Percentiles rank a stretch among this genome's conserved stretches.
phyloP scores from a whole-genome alignment of 1,140 invertebrate genomes.

The Panulirus ornatus region DNA sequence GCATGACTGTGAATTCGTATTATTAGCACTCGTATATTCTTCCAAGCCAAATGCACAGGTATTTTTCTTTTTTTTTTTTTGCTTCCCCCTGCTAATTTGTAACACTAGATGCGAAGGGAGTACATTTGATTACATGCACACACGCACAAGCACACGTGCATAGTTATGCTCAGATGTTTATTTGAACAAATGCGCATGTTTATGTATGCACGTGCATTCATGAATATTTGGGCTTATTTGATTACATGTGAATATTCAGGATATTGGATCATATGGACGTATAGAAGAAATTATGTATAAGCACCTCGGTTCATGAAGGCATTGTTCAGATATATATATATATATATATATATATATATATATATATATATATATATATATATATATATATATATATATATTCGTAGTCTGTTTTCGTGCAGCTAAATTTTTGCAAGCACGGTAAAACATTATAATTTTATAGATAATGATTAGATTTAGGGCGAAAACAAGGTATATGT shows the following conservation, averaged over 20 bases:
- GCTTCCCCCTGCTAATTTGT: not conserved
- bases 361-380: constrained; percentile 35
- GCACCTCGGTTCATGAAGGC: too few relatives aligned
- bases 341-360: constrained; percentile 31
- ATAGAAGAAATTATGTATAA: too few relatives aligned
- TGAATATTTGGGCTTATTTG: not conserved
- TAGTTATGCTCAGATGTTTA: not conserved
- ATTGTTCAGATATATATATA: not conserved
- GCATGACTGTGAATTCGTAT: constrained; percentile 8
- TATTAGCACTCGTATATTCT: not conserved
- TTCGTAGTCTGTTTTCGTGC: too few relatives aligned
- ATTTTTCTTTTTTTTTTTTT: not conserved
- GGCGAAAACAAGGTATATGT: not conserved
- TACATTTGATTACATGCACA: not conserved
- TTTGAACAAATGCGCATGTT: not conserved
- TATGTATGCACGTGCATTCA: not conserved
- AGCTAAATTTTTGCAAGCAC: not conserved
- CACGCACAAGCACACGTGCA: not conserved
- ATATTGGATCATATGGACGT: too few relatives aligned
- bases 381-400: constrained; percentile 36
- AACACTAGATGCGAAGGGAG: not conserved
- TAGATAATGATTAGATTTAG: not conserved
- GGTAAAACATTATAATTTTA: not conserved
- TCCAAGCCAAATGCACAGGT: not conserved
- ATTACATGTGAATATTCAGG: too few relatives aligned